Conservation (phyloP, 2,113 vertebrate genomes). For the Grallaria varia region DNA sequence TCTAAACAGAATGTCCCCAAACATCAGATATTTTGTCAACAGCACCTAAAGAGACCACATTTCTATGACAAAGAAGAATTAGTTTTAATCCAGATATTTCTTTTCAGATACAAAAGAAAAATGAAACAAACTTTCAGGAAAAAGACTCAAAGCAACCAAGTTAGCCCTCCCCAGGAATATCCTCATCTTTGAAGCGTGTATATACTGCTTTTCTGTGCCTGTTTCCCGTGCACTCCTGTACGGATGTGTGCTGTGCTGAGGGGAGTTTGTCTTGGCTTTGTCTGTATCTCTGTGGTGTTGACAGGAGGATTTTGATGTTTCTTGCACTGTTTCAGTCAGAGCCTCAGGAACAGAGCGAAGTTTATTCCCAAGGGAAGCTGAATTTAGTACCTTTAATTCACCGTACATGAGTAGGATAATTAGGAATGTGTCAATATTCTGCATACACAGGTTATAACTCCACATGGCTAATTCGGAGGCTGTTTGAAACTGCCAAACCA, state of each 20-base stretch:
- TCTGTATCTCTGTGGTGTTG: background rate
- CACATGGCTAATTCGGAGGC: background rate
- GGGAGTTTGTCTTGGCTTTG: slow-evolving; percentile 47
- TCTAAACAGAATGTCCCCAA: background rate
- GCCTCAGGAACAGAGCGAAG: background rate
- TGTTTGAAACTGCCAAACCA: background rate
- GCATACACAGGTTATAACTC: background rate
- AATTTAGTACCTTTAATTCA: background rate
- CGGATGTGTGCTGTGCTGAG: background rate
- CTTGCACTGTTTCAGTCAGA: background rate
- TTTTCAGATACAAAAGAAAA: background rate
- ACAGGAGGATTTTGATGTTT: slow-evolving; percentile 33
- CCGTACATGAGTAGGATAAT: background rate
- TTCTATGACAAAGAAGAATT: background rate
- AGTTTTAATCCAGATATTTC: background rate
- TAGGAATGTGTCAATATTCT: background rate
- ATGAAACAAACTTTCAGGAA: background rate
- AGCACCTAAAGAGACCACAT: background rate
- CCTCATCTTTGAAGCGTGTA: background rate
- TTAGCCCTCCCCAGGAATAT: background rate
- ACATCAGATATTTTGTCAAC: background rate
- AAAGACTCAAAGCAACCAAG: background rate
- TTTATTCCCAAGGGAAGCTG: background rate
- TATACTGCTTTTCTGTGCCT: background rate
- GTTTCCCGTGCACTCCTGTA: background rate